Evolutionary conservation across 2,113 vertebrate species (phyloP).

Genomic region (Trichomycterus rosablanca): DNA sequence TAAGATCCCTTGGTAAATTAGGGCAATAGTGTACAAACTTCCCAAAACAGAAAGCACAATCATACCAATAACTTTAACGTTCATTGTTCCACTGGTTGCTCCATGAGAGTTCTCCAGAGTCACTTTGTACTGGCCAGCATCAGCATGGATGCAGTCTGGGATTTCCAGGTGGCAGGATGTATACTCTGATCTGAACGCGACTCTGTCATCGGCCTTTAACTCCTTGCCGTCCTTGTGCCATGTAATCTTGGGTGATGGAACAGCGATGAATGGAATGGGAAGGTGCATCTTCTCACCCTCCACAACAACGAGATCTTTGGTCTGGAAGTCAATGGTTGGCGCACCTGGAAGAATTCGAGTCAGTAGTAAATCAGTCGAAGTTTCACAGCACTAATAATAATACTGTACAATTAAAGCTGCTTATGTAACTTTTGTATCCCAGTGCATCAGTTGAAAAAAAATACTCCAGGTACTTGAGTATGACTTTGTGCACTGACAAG

Average conservation of each 20-base stretch:
- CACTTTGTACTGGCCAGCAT: slow-evolving; percentile 91
- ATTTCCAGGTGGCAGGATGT: slow-evolving; percentile 82
- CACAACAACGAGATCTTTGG: slow-evolving; percentile 86
- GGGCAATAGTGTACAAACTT: no score
- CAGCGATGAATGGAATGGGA: slow-evolving; percentile 85
- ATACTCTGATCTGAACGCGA: slow-evolving; percentile 80
- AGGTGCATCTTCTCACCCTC: slow-evolving; percentile 92
- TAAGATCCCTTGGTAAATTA: no score
- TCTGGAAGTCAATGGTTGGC: slow-evolving; percentile 89
- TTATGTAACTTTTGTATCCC: no score
- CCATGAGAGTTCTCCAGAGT: slow-evolving; percentile 91
- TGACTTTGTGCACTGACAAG: no score
- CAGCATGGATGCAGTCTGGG: slow-evolving; percentile 76
- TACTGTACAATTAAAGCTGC: background rate
- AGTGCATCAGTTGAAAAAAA: no score
- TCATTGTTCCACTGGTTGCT: slow-evolving; percentile 84
- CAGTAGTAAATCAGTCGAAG: slow-evolving; percentile 4
- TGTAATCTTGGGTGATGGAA: slow-evolving; percentile 84
- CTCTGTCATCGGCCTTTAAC: slow-evolving; percentile 81
- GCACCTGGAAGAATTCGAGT: slow-evolving; percentile 68
- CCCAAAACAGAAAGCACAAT: background rate
- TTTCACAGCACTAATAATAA: background rate
- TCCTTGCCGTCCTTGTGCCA: slow-evolving; percentile 98
- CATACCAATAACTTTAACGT: slow-evolving; percentile 97
- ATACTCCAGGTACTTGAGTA: no score